These are phyloP conservation scores for Vanacampus margaritifer DNA, from an alignment of 2,113 vertebrate genomes.

Conservation along the genomic window DNA sequence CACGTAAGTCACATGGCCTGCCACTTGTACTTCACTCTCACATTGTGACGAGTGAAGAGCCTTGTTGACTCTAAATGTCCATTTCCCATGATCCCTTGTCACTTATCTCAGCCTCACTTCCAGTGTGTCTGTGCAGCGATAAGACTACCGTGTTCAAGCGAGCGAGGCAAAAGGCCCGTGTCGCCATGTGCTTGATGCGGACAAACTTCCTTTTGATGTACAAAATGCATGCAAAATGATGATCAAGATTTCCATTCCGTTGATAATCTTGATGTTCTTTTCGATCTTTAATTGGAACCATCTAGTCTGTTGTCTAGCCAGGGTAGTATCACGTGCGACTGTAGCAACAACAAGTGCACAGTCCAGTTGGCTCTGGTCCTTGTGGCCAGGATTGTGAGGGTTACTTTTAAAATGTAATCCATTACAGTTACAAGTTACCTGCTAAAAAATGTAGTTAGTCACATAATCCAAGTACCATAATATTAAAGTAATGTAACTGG, in stretches of 20 bases:
- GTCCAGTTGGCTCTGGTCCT: slow-evolving; percentile 29
- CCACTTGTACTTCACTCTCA: background rate
- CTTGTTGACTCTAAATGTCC: slow-evolving; percentile 23
- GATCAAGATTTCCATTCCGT: slow-evolving; percentile 62
- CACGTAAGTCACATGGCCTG: background rate
- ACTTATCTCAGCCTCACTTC: slow-evolving; percentile 25
- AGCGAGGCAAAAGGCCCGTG: slow-evolving; percentile 35
- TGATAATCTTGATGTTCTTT: slow-evolving; percentile 50
- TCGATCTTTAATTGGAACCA: slow-evolving; percentile 66
- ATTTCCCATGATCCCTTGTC: slow-evolving; percentile 36
- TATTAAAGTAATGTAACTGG: too few relatives aligned
- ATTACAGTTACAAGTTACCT: too few relatives aligned
- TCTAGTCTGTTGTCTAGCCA: slow-evolving; percentile 48
- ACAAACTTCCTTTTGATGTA: slow-evolving; percentile 63
- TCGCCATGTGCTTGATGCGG: slow-evolving; percentile 54
- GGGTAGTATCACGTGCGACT: slow-evolving; percentile 36
- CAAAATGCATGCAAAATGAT: slow-evolving; percentile 57
- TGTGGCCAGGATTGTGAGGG: too few relatives aligned
- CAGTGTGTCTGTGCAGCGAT: slow-evolving; percentile 33
- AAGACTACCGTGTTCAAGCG: slow-evolving; percentile 47
- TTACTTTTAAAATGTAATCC: too few relatives aligned
- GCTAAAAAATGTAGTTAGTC: too few relatives aligned
- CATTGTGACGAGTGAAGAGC: slow-evolving; percentile 3
- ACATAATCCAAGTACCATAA: too few relatives aligned
- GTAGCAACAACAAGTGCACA: slow-evolving; percentile 18